phyloP scores from a whole-genome alignment of 2,797 vertebrate genomes.

The Pangasius krempfi region DNA sequence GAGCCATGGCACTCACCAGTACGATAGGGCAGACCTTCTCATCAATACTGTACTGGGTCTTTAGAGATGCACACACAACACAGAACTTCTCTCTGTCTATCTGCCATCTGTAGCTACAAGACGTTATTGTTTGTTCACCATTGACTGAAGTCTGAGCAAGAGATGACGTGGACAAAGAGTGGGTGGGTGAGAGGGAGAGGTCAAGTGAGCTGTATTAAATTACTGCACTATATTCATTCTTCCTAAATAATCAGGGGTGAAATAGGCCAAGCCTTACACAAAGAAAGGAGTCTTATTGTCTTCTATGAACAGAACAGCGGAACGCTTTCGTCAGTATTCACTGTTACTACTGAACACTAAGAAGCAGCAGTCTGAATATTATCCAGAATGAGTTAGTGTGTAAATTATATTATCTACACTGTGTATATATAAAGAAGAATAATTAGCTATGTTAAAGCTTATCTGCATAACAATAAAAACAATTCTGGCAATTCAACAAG shows the following conservation, averaged over 20 bases:
- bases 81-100: neutral
- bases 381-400: no score
- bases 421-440: neutral
- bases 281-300: neutral
- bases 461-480: neutral
- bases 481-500: neutral
- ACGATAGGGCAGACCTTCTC: constrained; percentile 9
- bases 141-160: constrained; percentile 40
- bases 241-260: constrained; percentile 43
- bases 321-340: neutral
- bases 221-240: constrained; percentile 53
- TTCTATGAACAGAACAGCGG: neutral
- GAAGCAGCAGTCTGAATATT: no score
- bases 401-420: neutral
- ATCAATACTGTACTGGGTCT: constrained; percentile 26
- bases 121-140: neutral
- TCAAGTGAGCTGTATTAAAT: constrained; percentile 62
- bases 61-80: neutral
- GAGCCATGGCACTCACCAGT: constrained; percentile 21
- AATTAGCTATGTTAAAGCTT: neutral
- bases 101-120: constrained; percentile 12
- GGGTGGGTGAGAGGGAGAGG: neutral
- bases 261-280: constrained; percentile 1
- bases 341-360: neutral
- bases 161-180: constrained; percentile 60